These are phyloP conservation scores for Mechanitis mazaeus DNA, from an alignment of 2,888 invertebrate species.

Conservation along the genomic window DNA sequence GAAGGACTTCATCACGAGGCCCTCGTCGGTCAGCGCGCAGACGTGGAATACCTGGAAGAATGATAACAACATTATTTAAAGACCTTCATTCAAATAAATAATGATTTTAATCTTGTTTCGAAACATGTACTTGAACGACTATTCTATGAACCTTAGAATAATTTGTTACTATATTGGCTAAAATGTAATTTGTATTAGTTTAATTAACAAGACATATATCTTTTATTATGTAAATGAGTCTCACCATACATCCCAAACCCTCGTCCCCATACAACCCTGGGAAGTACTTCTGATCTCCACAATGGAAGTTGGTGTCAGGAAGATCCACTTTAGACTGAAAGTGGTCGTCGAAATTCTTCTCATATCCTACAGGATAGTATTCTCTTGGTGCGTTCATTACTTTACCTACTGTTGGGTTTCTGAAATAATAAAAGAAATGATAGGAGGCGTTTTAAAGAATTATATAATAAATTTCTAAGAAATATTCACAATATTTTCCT, in stretches of 20 bases:
- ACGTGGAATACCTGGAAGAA: slow-evolving; percentile 89
- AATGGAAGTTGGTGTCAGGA: slow-evolving; percentile 89
- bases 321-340: slow-evolving; percentile 89
- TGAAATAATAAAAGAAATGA: slow-evolving; percentile 31
- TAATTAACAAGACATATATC: no score
- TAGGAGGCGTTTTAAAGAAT: no score
- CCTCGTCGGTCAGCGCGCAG: slow-evolving; percentile 91
- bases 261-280: slow-evolving; percentile 93
- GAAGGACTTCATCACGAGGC: slow-evolving; percentile 93
- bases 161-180: no score
- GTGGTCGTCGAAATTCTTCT: slow-evolving; percentile 92
- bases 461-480: no score
- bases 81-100: not conserved
- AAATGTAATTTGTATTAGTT: no score
- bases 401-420: slow-evolving; percentile 68
- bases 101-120: no score
- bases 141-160: not conserved
- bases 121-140: no score
- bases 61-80: not conserved
- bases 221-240: slow-evolving; percentile 29
- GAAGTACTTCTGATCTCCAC: slow-evolving; percentile 92
- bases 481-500: no score
- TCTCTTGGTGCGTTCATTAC: slow-evolving; percentile 94
- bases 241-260: slow-evolving; percentile 92
- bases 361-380: slow-evolving; percentile 91